These are phyloP conservation scores for Streblospio benedicti DNA, from an alignment of 1,140 invertebrate genomes.

Conservation along the genomic window DNA sequence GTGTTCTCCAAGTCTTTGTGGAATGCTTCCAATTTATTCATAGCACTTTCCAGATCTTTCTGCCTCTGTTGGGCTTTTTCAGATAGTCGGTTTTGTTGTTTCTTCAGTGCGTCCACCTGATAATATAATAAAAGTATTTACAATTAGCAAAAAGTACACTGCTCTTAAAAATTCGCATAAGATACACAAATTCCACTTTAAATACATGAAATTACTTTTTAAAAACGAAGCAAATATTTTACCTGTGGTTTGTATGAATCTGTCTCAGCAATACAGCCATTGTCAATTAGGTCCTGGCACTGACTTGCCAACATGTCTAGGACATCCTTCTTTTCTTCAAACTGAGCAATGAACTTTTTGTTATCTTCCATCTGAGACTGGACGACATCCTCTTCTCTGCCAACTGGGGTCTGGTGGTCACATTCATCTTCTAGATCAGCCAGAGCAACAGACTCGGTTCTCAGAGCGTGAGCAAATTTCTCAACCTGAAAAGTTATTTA, in stretches of 20 bases:
- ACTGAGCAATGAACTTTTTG: slow-evolving; percentile 30
- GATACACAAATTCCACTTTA: no score
- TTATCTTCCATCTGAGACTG: slow-evolving; percentile 75
- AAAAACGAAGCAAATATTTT: no score
- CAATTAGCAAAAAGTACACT: background rate
- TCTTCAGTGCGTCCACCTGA: slow-evolving; percentile 67
- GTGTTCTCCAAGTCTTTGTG: slow-evolving; percentile 48
- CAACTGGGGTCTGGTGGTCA: slow-evolving; percentile 72
- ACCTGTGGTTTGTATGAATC: no score
- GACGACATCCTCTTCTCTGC: slow-evolving; percentile 75
- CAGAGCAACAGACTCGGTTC: slow-evolving; percentile 65
- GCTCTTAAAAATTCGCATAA: no score
- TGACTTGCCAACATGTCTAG: slow-evolving; percentile 62
- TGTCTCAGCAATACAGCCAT: slow-evolving; percentile 73
- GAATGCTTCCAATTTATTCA: slow-evolving; percentile 73
- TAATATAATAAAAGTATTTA: background rate
- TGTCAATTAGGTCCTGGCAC: slow-evolving; percentile 68
- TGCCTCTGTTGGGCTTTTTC: slow-evolving; percentile 69
- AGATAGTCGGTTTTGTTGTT: slow-evolving; percentile 68
- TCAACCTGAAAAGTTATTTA: no score
- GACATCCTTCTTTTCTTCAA: slow-evolving; percentile 49
- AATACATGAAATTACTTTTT: no score
- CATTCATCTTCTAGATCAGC: slow-evolving; percentile 72
- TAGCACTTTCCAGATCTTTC: slow-evolving; percentile 62
- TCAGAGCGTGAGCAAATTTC: no score